Base-by-base conservation (phyloP, 2,888 invertebrate genomes). In the Pseudoips prasinana region DNA sequence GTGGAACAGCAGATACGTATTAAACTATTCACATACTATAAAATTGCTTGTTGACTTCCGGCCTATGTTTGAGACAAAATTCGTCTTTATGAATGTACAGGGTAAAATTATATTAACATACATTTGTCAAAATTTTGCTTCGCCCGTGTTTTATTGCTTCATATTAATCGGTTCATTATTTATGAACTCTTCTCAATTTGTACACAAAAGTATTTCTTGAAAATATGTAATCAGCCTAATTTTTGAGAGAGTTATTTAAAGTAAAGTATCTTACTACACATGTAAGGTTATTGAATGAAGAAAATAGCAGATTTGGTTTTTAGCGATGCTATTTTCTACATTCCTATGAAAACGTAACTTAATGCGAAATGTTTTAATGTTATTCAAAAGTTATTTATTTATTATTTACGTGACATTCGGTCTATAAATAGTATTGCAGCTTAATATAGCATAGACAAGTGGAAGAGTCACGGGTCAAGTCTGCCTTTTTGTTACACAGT, bases 31-130 rank as follows among this genome's bases (percentile, higher is more conserved):
- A n/a, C n/a, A n/a, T n/a, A n/a, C n/a, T n/a, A n/a, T n/a, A n/a
- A n/a, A n/a, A n/a, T n/a, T n/a, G n/a, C n/a, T n/a, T n/a, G n/a
- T n/a, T n/a, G n/a, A n/a, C n/a, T n/a, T n/a, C n/a, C n/a, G n/a
- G n/a, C n/a, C n/a, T n/a, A n/a, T n/a, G n/a, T n/a, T n/a, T n/a
- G n/a, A n/a, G n/a, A 14, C 14, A 14, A 14, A 3, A 14, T 2
- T 14, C 14, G 14, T 64, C 59, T 71, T 55, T 59, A n/a, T n/a
- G n/a, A 65, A 61, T 77, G 68, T 76, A 85, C 84, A 84, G 84
- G 84, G 84, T 84, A 81, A 78, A 63, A 65, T 64, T 65, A 61
- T 63, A 62, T 52, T 37, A 48, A 65, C 58, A 46, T 39, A 56
- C 55, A 50, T 38, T 42, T 53, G 53, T 58, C 56, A 27, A 32